Evolutionary conservation across 1,140 invertebrate species (phyloP), one percentile per base, ranked within the genome.

Genomic region (Hormaphis cornu): DNA sequence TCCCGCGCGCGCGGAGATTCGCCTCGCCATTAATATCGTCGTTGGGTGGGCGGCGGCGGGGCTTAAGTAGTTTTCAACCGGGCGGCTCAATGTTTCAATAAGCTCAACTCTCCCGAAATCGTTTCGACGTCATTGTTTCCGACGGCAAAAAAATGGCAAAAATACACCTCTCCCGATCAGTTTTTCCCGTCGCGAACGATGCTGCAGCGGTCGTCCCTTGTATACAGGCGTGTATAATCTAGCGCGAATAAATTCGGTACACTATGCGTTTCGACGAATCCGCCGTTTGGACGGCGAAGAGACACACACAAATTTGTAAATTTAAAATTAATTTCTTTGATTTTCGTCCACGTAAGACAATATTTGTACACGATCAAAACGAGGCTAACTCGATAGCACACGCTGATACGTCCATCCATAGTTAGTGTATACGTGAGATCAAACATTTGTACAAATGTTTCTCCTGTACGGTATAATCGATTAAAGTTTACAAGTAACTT

Each of bases 21-120:
- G 9, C n/a, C 44, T 50, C 9, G 1, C 61, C 28, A 48, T 66
- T 66, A 48, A 66, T 66, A 66, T 66, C 50, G 61, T 48, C 35
- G 44, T 35, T 18, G 20, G 24, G 28, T 14, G 5, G 42, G 4
- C 6, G 12, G 26, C 44, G 10, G 10, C 9, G 28, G 58, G 44
- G 61, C 28, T 66, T 66, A 66, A 66, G 61, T 66, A 48, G 61
- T 66, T 50, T 66, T 66, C 61, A 20, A 16, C 33, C 48, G 26
- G 18, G 61, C 28, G 18, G 61, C 28, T 50, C 44, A 66, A 66
- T 33, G 61, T 66, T 66, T 66, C 44, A 48, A 66, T 66, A 66
- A 66, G 44, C 44, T 33, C 24, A 30, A 63, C 58, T 28, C n/a
- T 58, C 40, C 20, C 14, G 54, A 58, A 40, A 63, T 63, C 46